Evolutionary conservation across 2,113 vertebrate genomes (phyloP).

Genomic region (Ictidomys tridecemlineatus): DNA sequence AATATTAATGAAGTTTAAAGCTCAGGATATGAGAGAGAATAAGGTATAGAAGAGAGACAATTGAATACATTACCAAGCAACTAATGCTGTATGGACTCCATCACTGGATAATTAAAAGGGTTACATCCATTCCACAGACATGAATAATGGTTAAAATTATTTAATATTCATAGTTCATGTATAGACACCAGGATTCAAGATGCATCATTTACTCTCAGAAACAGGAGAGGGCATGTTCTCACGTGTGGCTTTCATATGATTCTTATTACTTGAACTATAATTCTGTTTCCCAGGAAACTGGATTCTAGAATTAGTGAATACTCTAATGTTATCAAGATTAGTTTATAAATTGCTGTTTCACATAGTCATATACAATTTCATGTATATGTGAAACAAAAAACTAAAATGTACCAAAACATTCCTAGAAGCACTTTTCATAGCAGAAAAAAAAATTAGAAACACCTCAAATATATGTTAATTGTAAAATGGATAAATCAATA

Average conservation of each 20-base stretch:
- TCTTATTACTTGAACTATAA: not conserved
- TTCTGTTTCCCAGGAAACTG: constrained; percentile 22
- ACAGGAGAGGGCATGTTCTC: not conserved
- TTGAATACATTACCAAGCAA: not conserved
- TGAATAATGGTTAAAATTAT: not conserved
- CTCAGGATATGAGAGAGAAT: not conserved
- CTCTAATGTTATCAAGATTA: not conserved
- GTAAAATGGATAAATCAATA: constrained; percentile 20
- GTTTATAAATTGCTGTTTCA: not conserved
- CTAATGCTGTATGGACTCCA: not conserved
- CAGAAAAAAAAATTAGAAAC: not conserved
- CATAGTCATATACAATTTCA: not conserved
- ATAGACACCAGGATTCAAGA: not conserved
- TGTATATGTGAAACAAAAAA: not conserved
- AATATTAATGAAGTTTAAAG: not conserved
- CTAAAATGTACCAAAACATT: not conserved
- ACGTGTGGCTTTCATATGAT: not conserved
- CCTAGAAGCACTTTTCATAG: not conserved
- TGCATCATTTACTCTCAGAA: not conserved
- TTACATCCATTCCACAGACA: not conserved
- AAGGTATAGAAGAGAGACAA: not conserved
- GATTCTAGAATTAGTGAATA: not conserved
- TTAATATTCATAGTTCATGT: not conserved
- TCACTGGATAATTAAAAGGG: not conserved
- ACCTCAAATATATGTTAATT: not conserved